phyloP scores from a whole-genome alignment of 2,888 invertebrate species.

The Polia nebulosa region DNA sequence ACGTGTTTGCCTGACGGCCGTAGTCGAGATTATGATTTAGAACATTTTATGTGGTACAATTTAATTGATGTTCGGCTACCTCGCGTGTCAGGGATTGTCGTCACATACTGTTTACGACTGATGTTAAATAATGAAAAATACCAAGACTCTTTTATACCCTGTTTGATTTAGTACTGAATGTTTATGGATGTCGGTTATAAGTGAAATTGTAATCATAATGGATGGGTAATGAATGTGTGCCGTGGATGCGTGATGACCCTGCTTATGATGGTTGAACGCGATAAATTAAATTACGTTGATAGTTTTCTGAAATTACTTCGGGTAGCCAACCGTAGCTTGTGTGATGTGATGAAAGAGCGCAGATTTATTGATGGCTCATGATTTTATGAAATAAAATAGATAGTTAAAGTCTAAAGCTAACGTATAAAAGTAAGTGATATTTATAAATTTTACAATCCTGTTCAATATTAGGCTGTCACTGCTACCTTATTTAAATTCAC shows the following conservation, averaged over 20 bases:
- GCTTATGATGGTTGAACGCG: constrained; percentile 9
- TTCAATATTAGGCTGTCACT: no score
- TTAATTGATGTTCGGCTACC: constrained; percentile 83
- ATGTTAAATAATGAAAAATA: constrained; percentile 89
- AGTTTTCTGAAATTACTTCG: constrained; percentile 28
- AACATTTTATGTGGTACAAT: constrained; percentile 86
- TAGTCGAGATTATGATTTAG: constrained; percentile 87
- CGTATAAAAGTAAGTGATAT: no score
- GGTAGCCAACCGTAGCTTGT: constrained; percentile 12
- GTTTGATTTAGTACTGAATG: constrained; percentile 84
- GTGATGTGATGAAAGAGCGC: neutral
- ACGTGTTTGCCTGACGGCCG: constrained; percentile 80
- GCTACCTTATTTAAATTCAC: no score
- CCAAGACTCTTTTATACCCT: constrained; percentile 72
- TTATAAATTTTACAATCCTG: no score
- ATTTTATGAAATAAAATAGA: neutral
- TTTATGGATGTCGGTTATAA: constrained; percentile 74
- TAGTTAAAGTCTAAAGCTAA: no score
- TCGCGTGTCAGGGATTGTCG: constrained; percentile 80
- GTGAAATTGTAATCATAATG: constrained; percentile 70
- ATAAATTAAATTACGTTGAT: constrained; percentile 29
- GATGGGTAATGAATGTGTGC: constrained; percentile 51
- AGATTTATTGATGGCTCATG: neutral
- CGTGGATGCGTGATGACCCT: constrained; percentile 30
- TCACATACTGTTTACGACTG: constrained; percentile 86